phyloP scores from a whole-genome alignment of 2,113 vertebrate species.

The Microcebus tavaratra region DNA sequence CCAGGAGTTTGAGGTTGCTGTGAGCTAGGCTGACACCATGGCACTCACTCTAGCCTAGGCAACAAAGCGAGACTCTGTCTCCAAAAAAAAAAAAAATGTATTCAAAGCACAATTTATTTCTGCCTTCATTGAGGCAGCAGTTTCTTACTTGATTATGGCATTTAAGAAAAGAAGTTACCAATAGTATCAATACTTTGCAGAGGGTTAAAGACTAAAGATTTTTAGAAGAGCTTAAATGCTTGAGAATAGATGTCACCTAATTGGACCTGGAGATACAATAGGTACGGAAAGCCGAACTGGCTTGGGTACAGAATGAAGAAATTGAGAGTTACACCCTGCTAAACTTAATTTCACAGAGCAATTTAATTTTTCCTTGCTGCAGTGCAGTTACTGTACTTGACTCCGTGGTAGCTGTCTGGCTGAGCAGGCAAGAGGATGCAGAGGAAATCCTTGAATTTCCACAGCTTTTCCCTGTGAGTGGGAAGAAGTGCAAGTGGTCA shows the following conservation, averaged over 20 bases:
- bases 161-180: neutral
- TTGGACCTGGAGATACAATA: neutral
- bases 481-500: neutral
- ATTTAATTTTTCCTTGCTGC: neutral
- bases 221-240: neutral
- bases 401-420: neutral
- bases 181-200: neutral
- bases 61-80: no score
- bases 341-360: neutral
- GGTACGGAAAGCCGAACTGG: neutral
- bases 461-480: neutral
- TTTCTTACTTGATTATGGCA: neutral
- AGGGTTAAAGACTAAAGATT: neutral
- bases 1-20: no score
- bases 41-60: no score
- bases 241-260: neutral
- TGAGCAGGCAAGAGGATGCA: neutral
- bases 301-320: neutral
- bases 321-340: neutral
- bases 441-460: neutral
- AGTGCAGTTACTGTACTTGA: neutral
- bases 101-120: conserved; percentile 8
- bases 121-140: neutral
- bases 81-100: neutral
- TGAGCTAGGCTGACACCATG: no score